phyloP scores from a whole-genome alignment of 2,888 invertebrate genomes.

The Phorcus lineatus region DNA sequence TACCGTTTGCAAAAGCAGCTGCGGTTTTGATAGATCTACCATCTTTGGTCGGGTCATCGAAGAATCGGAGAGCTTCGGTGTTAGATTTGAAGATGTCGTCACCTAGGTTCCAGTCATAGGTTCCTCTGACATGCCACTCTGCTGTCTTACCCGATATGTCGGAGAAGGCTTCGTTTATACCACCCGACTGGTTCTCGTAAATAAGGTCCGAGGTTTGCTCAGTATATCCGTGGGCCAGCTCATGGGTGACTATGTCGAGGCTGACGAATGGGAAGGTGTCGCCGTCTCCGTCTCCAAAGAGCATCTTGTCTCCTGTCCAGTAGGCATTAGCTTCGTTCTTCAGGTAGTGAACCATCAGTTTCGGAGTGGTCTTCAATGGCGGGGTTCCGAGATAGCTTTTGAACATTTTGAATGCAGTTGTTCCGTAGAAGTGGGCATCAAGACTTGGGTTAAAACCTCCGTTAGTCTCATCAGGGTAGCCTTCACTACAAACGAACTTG shows the following conservation, averaged over 20 bases:
- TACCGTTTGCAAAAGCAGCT: slow-evolving; percentile 31
- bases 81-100: slow-evolving; percentile 32
- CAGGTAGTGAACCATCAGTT: slow-evolving; percentile 45
- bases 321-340: slow-evolving; percentile 34
- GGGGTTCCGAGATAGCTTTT: slow-evolving; percentile 38
- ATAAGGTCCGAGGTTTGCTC: slow-evolving; percentile 43
- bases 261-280: slow-evolving; percentile 41
- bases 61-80: slow-evolving; percentile 32
- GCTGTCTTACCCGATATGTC: slow-evolving; percentile 51
- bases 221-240: slow-evolving; percentile 50
- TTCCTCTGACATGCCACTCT: slow-evolving; percentile 35
- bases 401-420: slow-evolving; percentile 44
- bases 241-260: slow-evolving; percentile 49
- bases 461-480: slow-evolving; percentile 38
- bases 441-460: slow-evolving; percentile 44
- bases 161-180: slow-evolving; percentile 48
- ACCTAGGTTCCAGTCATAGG: slow-evolving; percentile 40
- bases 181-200: slow-evolving; percentile 45
- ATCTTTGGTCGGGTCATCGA: slow-evolving; percentile 43
- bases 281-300: slow-evolving; percentile 47
- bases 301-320: slow-evolving; percentile 38
- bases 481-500: slow-evolving; percentile 35
- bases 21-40: slow-evolving; percentile 47
- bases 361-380: slow-evolving; percentile 28
- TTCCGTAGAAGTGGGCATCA: slow-evolving; percentile 46